phyloP scores from a whole-genome alignment of 2,797 vertebrate genomes.

The Anolis apletophallus region DNA sequence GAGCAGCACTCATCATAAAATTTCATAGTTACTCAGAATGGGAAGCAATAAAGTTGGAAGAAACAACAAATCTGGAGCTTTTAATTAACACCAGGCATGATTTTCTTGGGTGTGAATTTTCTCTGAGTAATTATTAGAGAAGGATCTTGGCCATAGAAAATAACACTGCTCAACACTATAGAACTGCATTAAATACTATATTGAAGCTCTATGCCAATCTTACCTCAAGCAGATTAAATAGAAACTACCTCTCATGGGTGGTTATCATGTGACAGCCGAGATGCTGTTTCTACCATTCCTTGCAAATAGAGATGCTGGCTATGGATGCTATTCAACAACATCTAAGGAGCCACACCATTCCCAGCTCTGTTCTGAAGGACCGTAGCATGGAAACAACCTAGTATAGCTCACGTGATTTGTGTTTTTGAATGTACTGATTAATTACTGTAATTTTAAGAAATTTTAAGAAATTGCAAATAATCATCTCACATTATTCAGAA shows the following conservation, averaged over 20 bases:
- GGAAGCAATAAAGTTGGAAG: conserved; percentile 6
- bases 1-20: not conserved
- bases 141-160: not conserved
- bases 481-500: not conserved
- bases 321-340: no score
- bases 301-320: no score
- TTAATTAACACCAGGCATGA: not conserved
- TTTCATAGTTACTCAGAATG: not conserved
- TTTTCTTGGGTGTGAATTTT: not conserved
- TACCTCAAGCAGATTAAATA: not conserved
- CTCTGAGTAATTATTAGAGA: not conserved
- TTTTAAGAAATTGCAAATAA: not conserved
- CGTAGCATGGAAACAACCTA: not conserved
- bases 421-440: not conserved
- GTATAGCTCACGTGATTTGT: not conserved
- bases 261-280: no score
- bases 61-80: not conserved
- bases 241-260: not conserved
- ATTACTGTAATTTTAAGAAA: not conserved
- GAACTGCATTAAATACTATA: not conserved
- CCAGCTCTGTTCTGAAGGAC: not conserved
- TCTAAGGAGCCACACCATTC: no score
- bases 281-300: no score
- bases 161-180: not conserved
- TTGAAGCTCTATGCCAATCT: not conserved